Base-by-base conservation (phyloP, 2,797 vertebrate species). In the Poeciliopsis paucimaculata region DNA sequence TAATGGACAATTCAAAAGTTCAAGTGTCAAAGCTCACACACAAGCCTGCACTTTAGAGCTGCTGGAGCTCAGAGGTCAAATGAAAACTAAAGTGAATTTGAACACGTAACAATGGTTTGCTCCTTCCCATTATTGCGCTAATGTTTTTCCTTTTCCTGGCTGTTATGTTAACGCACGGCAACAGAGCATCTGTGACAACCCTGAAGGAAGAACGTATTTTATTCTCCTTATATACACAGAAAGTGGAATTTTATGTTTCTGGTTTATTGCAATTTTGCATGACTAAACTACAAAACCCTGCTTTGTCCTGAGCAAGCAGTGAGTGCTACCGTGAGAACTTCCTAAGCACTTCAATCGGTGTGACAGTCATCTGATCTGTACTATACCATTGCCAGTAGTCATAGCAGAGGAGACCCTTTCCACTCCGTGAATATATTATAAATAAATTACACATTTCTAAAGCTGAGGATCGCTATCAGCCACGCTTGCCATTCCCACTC, bases 1-100 rank as follows among this genome's bases (percentile, higher is more conserved):
- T 77, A 39, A 82, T 81, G 78, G 72, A 34, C 49, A 45, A 49
- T 81, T 81, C 82, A 70, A 89, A 82, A 82, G 83, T 81, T 81
- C 72, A 78, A 2, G 20, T 28, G 82, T 82, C 66, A 84, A 72
- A 86, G 80, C 73, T 80, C 81, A 82, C 71, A 68, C 36, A 20
- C 4, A n/a, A 73, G 70, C 57, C 66, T 43, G 71, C 39, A 34
- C 28, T 31, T 39, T 36, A 34, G 39, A 49, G 46, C 4, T 41
- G 57, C 45, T 71, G 43, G 7, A 20, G 31, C 45, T 39, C 45
- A 74, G 75, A 78, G 75, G 77, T 75, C 36, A 78, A 82, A 62
- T n/a, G 20, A 28, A 68, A 57, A 43, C 23, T 9, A 46, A 41
- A 53, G 36, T 62, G 26, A 62, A 28, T 75, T 60, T 49, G 26